Conservation (phyloP, 64 coral and sea anemone species). For the Porites australiensis region DNA sequence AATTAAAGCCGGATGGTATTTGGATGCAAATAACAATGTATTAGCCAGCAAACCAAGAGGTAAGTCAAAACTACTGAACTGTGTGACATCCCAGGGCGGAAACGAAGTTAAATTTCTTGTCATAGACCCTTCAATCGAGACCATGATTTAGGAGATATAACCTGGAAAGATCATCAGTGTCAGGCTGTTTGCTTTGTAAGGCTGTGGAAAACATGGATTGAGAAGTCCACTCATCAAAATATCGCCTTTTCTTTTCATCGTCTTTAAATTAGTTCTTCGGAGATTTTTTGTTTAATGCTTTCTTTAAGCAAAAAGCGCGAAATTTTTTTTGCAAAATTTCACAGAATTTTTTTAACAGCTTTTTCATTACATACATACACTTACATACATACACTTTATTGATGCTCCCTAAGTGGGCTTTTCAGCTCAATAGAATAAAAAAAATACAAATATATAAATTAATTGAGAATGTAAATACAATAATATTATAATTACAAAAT, state of each 20-base stretch:
- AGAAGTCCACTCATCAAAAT: neutral
- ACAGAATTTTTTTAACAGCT: neutral
- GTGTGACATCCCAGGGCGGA: neutral
- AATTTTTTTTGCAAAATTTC: no score
- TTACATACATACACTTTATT: no score
- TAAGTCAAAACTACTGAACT: neutral
- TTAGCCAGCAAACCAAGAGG: neutral
- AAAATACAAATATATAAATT: no score
- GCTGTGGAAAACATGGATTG: neutral
- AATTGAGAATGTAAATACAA: no score
- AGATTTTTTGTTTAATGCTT: no score
- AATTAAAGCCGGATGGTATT: slow-evolving; percentile 9
- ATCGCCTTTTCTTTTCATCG: no score
- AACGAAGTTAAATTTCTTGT: neutral
- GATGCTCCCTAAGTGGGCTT: no score
- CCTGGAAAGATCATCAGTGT: neutral
- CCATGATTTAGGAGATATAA: neutral
- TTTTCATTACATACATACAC: no score
- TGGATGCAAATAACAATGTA: neutral
- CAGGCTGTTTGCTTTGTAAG: neutral
- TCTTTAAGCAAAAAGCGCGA: no score
- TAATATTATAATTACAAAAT: no score
- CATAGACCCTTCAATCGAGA: neutral
- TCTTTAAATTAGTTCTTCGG: no score
- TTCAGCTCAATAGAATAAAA: no score